Base-by-base conservation (phyloP, 2,113 vertebrate genomes). In the Rhea americana region DNA sequence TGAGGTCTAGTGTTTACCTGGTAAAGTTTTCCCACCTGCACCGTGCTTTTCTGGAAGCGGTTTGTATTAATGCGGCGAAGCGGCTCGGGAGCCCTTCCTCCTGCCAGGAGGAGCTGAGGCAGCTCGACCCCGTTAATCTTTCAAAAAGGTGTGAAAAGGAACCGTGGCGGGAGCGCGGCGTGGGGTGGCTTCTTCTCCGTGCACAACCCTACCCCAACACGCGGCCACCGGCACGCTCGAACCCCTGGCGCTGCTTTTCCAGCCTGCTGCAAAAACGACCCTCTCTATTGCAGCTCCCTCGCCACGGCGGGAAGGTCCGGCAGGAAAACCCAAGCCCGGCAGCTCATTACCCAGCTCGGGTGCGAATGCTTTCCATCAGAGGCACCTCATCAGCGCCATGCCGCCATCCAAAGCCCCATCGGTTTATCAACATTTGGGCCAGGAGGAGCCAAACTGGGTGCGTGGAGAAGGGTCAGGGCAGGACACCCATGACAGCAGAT, bases 251-350 rank as follows among this genome's bases (percentile, higher is more conserved):
- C 45, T 45, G 5, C 5, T 45, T 73, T 83, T 47, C 50, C 55
- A n/a, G 8, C 39, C 39, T 84, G 56, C 61, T 67, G 11, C 59
- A 37, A 25, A 14, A n/a, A 30, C 0, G 1, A 67, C 58, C n/a
- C 16, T 22, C 28, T n/a, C 35, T 35, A 13, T 25, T 17, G 43
- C 19, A 55, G 63, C 48, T 63, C 75, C 32, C 20, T 79, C 6
- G 19, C 19, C 19, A 41, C 0, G 2, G 3, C 28, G 0, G 1
- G 37, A 4, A 30, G 21, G 19, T 24, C 66, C 6, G 0, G 5
- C 26, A 30, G 37, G 37, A 32, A 59, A 16, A 39, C 32, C 15
- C 26, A 1, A 1, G 51, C 19, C n/a, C 72, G 3, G 0, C 28
- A 30, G n/a, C 32, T 47, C 5, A 3, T 65, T 50, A 45, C 20